Evolutionary conservation across 2,113 vertebrate genomes (phyloP), one percentile per base, ranked within the genome.

Genomic region (Clarias gariepinus): DNA sequence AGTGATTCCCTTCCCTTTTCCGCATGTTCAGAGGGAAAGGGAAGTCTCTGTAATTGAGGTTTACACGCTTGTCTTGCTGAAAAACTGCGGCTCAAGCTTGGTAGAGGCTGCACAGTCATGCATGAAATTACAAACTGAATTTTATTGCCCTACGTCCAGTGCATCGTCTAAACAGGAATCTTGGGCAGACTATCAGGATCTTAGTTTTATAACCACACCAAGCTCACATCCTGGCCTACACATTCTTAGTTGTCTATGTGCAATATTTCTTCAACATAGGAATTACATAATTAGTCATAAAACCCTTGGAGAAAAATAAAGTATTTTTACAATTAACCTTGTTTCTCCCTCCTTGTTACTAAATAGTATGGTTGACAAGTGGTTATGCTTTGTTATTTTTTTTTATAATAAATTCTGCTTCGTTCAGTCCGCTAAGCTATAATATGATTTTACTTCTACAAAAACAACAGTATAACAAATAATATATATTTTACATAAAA

Each of bases 61-160:
- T 95, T 93, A 94, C 91, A 94, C 90, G 93, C 94, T 93, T 95
- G 94, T 95, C 94, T 94, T 94, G 76, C 94, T 95, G 94, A 95
- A 93, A 93, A 96, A 95, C 92, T 93, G 94, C 92, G 83, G 93
- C 90, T 93, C 92, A 92, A 92, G 91, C 91, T 93, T 91, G 64
- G 92, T 90, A 93, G 93, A 93, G 94, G 90, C 90, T 82, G 90
- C 88, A 85, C 93, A 91, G 77, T 87, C 94, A 94, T 91, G 95
- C 95, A 95, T 95, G 95, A 96, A 95, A 95, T 95, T 95, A 92
- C 94, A 95, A 96, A 94, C 93, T 91, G 92, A 95, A 95, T 95
- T 95, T 95, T 95, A 95, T 95, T 94, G 94, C 95, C 93, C 92
- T 94, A 94, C 91, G 91, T 93, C 93, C 93, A 93, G 94, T 93